Conservation (phyloP, 2,797 vertebrate genomes). For the Neoniphon sammara region DNA sequence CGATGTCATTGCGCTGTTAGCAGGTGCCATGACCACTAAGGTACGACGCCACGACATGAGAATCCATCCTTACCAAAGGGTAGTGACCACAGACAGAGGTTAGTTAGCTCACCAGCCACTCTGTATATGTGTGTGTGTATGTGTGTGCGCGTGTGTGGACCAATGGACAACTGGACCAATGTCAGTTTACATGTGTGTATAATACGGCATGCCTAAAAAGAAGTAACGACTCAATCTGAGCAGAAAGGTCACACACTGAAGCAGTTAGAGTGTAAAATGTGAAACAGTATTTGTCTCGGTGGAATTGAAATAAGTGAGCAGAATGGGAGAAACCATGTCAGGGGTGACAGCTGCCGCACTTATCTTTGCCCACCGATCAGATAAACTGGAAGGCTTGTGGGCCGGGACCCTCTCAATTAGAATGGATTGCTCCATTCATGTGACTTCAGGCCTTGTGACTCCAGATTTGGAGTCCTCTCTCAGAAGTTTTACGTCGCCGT, state of each 20-base stretch:
- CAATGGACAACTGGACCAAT: conserved; percentile 73
- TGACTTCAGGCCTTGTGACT: conserved; percentile 79
- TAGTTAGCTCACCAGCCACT: conserved; percentile 89
- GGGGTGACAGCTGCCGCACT: conserved; percentile 61
- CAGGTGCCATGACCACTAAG: conserved; percentile 99
- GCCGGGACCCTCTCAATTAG: conserved; percentile 69
- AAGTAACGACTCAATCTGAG: conserved; percentile 55
- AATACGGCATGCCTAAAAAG: conserved; percentile 70
- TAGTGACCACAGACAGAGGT: conserved; percentile 99
- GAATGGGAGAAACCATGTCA: conserved; percentile 64
- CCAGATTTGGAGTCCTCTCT: conserved; percentile 65
- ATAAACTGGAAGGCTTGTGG: conserved; percentile 66
- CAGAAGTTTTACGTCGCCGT: conserved; percentile 55
- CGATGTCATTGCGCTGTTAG: conserved; percentile 94
- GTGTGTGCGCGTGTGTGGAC: conserved; percentile 66
- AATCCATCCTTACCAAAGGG: conserved; percentile 99
- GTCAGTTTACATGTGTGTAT: conserved; percentile 74
- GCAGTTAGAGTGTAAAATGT: conserved; percentile 62
- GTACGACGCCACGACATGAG: conserved; percentile 99
- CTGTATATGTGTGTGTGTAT: conserved; percentile 70
- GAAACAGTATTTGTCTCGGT: conserved; percentile 73
- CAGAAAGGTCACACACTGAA: conserved; percentile 58
- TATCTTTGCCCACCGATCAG: conserved; percentile 63
- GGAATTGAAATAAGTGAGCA: conserved; percentile 65
- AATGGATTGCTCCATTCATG: conserved; percentile 77